Base-by-base conservation (phyloP, 2,888 invertebrate species). In the Candidula unifasciata region DNA sequence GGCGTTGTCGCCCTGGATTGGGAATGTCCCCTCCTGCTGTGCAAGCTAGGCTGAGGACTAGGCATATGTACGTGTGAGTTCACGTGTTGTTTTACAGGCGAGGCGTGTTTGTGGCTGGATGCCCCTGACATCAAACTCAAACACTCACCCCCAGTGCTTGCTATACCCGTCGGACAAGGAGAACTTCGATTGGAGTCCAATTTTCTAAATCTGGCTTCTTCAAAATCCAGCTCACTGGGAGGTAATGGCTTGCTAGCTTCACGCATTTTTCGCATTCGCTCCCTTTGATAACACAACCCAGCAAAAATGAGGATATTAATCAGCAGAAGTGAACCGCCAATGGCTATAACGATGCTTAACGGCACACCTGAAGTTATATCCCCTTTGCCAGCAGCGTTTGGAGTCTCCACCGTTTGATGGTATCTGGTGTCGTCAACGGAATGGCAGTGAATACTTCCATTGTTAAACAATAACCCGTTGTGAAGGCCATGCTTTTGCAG, bases 221-320 rank as follows among this genome's bases (percentile, higher is more conserved):
- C 87, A 33, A 80, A 74, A 73, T 87, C 89, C 3, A 85, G 73
- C 24, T 76, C 82, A 82, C 35, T 76, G 18, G 82, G 79, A 73
- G 64, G 79, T 71, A 71, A 86, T 85, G 71, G 85, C 68, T 81
- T 87, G 86, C 64, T 85, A 64, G 27, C 85, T 33, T 87, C 86
- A 64, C 89, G 87, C 82, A 91, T 86, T 85, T 90, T 91, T 77
- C 89, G 89, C 35, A 93, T 91, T 35, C 92, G 86, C 82, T 94
- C 93, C 84, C 94, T 90, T 92, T 98, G 98, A 92, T 98, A 98
- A 93, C 98, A 98, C 0, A 98, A 97, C 5, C 97, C 98, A 82
- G 98, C 98, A 92, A 98, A 98, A 92, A 98, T 97, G 52, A 98
- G 94, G 74, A 98, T 97, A 93, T 98, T 98, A 5, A 98, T 95